phyloP scores from a whole-genome alignment of 1,140 invertebrate genomes.

The Drusus annulatus region DNA sequence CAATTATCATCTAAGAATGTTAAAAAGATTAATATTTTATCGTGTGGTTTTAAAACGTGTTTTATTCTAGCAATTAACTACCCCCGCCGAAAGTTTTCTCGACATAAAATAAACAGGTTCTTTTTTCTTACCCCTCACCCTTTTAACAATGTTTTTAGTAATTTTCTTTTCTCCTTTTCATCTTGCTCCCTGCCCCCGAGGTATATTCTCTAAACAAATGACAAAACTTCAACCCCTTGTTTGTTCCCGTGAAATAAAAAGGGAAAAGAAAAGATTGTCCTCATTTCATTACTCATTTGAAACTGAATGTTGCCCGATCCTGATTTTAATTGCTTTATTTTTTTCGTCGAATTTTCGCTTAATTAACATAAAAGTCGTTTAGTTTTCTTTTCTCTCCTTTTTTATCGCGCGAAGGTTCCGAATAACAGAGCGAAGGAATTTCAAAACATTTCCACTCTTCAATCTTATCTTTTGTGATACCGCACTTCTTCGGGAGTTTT shows the following conservation, averaged over 20 bases:
- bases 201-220: neutral
- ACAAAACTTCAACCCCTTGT: conserved; percentile 23
- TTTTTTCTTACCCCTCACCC: too few relatives aligned
- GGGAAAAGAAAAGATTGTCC: conserved; percentile 11
- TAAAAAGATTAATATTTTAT: too few relatives aligned
- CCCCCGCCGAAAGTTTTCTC: too few relatives aligned
- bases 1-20: too few relatives aligned
- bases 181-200: too few relatives aligned
- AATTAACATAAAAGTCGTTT: conserved; percentile 27
- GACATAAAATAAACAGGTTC: too few relatives aligned
- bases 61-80: too few relatives aligned
- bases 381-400: conserved; percentile 1
- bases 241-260: neutral
- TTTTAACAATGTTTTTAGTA: too few relatives aligned
- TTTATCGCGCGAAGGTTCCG: neutral
- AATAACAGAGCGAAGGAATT: neutral
- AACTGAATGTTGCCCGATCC: conserved; percentile 2
- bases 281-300: conserved; percentile 21
- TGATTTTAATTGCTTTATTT: conserved; percentile 32
- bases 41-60: too few relatives aligned
- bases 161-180: too few relatives aligned
- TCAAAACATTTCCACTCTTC: neutral
- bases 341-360: conserved; percentile 11
- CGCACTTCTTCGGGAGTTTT: neutral
- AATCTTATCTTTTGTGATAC: conserved; percentile 16